phyloP scores from a whole-genome alignment of 1,140 invertebrate species.

The Triops longicaudatus region DNA sequence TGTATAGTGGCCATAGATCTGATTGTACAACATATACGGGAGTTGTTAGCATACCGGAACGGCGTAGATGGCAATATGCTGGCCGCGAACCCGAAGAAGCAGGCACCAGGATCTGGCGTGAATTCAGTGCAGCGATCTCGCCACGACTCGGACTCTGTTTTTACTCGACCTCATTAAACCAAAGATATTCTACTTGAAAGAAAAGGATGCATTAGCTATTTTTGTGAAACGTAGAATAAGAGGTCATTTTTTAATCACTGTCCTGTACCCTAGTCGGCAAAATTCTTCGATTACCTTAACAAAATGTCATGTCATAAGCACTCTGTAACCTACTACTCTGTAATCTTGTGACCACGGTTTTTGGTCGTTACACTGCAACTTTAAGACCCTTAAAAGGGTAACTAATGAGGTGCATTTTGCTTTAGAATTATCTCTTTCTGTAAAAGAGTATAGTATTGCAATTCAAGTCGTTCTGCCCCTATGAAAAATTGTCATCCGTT shows the following conservation, averaged over 20 bases:
- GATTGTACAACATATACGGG: constrained; percentile 96
- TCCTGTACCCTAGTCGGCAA: background rate
- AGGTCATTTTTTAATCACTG: background rate
- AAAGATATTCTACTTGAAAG: constrained; percentile 1
- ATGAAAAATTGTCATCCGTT: too few relatives aligned
- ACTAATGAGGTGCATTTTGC: too few relatives aligned
- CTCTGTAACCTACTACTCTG: too few relatives aligned
- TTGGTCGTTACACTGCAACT: too few relatives aligned
- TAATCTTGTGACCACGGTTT: too few relatives aligned
- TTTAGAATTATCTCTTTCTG: too few relatives aligned
- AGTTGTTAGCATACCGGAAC: constrained; percentile 55
- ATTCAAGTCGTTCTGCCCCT: too few relatives aligned
- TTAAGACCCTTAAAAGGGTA: too few relatives aligned
- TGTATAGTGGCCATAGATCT: constrained; percentile 95
- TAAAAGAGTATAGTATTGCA: too few relatives aligned
- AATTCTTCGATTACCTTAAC: too few relatives aligned
- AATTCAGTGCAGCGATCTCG: constrained; percentile 23
- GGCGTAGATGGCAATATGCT: background rate
- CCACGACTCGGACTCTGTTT: constrained; percentile 30
- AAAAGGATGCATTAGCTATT: background rate
- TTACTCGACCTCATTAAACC: constrained; percentile 31
- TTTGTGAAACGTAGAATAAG: background rate
- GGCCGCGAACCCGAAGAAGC: constrained; percentile 17
- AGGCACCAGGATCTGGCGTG: constrained; percentile 13
- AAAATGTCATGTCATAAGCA: too few relatives aligned